phyloP scores from a whole-genome alignment of 2,888 invertebrate species.

The Parnassius orleans region DNA sequence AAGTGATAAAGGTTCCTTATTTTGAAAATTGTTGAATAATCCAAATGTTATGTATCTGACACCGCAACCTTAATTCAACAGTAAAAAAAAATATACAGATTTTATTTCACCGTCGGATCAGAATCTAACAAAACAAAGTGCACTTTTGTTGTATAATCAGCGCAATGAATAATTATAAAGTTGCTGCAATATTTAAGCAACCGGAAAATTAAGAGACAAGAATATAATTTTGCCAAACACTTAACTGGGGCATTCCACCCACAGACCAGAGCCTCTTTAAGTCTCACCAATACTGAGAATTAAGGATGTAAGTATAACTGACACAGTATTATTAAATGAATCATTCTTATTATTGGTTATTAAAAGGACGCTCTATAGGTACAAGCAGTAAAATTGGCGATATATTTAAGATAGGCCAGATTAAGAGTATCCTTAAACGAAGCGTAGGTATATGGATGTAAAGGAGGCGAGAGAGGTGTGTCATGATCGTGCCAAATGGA shows the following conservation, averaged over 20 bases:
- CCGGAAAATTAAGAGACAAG: conserved; percentile 12
- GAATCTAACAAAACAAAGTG: background rate
- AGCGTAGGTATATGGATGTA: no score
- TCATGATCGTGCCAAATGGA: no score
- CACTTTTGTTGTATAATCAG: background rate
- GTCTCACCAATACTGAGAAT: conserved; percentile 18
- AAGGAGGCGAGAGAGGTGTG: no score
- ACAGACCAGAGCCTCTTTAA: conserved; percentile 10
- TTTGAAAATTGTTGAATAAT: background rate
- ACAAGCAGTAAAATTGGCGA: no score
- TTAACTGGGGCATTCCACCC: conserved; percentile 20
- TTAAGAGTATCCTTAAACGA: no score
- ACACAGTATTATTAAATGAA: conserved; percentile 14
- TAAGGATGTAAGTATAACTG: conserved; percentile 21
- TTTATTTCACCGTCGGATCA: no score
- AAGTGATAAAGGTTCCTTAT: no score
- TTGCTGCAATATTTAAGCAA: conserved; percentile 11
- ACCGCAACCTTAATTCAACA: background rate
- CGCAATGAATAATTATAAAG: conserved; percentile 10
- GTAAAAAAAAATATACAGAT: no score
- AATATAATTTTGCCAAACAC: conserved; percentile 14
- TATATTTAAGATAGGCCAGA: no score
- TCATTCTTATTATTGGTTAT: conserved; percentile 12
- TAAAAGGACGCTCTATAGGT: no score
- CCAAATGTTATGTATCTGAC: conserved; percentile 2